A percentile compares a stretch with the other conserved stretches of the same genome.
Evolutionary conservation across 2,797 vertebrate genomes (phyloP).

Genomic region (Gorsachius magnificus): DNA sequence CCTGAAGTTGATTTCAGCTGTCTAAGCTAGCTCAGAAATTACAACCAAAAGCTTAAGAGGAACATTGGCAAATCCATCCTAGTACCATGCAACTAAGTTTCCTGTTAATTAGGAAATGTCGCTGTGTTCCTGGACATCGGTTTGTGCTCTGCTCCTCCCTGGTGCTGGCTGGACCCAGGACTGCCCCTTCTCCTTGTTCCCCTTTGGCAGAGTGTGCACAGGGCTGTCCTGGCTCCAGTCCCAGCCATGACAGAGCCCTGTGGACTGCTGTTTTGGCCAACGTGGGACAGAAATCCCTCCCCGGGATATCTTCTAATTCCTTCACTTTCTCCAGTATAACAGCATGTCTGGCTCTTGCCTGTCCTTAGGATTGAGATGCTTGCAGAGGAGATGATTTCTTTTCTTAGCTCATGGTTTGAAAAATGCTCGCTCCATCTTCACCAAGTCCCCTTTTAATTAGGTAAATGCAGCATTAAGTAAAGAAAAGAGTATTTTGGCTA

Average conservation of each 20-base stretch:
- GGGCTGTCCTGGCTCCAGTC: neutral
- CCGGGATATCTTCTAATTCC: neutral
- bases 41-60: neutral
- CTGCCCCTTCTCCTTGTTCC: neutral
- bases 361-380: neutral
- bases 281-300: neutral
- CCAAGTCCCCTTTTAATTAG: neutral
- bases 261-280: neutral
- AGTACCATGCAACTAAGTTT: neutral
- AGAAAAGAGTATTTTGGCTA: neutral
- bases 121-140: neutral
- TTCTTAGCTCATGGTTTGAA: neutral
- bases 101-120: neutral
- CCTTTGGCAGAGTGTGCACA: accelerated
- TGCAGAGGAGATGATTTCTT: neutral
- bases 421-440: neutral
- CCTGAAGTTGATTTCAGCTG: neutral
- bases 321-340: neutral
- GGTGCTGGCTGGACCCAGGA: neutral
- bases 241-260: neutral
- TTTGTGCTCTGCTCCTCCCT: neutral
- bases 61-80: neutral
- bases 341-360: neutral
- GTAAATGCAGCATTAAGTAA: neutral
- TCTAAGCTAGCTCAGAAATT: neutral